Conservation (phyloP, 2,113 vertebrate species). For the Cyanoliseus patagonus region DNA sequence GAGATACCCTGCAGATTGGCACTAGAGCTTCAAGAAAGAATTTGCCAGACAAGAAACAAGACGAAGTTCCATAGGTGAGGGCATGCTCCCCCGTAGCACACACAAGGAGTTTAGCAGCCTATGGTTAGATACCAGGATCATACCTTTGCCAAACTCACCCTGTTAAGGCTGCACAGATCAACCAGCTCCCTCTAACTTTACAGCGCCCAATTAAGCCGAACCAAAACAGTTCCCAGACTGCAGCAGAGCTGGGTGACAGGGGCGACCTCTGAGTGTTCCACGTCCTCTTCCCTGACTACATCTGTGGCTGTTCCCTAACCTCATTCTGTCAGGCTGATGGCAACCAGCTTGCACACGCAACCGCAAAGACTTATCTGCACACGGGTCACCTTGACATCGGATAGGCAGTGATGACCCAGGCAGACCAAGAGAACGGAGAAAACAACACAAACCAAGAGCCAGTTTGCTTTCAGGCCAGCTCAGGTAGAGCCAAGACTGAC, state of each 20-base stretch:
- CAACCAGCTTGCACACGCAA: rapidly evolving
- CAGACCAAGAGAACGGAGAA: neutral
- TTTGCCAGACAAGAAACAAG: neutral
- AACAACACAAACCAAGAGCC: neutral
- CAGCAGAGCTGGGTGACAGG: neutral
- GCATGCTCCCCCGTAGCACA: neutral
- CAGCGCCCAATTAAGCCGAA: neutral
- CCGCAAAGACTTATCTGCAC: neutral
- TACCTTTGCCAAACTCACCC: rapidly evolving
- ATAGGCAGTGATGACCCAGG: neutral
- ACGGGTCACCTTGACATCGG: neutral
- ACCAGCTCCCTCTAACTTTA: neutral
- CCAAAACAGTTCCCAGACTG: rapidly evolving
- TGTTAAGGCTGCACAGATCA: neutral
- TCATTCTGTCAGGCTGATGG: neutral
- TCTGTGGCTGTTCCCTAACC: neutral
- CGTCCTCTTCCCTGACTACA: neutral
- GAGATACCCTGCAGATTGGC: neutral
- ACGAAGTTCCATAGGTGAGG: neutral
- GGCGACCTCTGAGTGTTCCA: neutral
- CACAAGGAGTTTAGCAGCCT: neutral
- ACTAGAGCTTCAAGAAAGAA: neutral
- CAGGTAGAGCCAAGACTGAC: neutral
- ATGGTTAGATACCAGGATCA: neutral
- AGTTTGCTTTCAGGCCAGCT: neutral